Percentiles rank a stretch among this genome's conserved stretches.
phyloP scores from a whole-genome alignment of 2,797 vertebrate genomes.

The Rhinichthys osculus region DNA sequence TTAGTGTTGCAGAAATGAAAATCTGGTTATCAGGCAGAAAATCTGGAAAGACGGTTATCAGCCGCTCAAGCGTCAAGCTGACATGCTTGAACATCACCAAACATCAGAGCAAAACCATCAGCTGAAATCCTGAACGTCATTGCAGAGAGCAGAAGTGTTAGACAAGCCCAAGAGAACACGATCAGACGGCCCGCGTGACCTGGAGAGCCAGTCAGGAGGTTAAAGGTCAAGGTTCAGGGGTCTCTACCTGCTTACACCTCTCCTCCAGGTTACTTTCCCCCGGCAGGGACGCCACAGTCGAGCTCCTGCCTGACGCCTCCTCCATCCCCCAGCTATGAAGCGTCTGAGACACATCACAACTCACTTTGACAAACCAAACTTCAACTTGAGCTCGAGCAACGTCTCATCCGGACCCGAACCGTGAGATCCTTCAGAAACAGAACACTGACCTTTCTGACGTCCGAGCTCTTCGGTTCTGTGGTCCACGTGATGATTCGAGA shows the following conservation, averaged over 20 bases:
- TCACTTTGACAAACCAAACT: slow-evolving; percentile 15
- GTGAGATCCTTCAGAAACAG: not conserved
- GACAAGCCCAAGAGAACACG: not conserved
- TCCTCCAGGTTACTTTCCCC: slow-evolving; percentile 92
- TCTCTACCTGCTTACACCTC: slow-evolving; percentile 95
- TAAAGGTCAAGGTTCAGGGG: slow-evolving; percentile 36
- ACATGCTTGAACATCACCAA: slow-evolving; percentile 38
- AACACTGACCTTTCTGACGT: slow-evolving; percentile 90
- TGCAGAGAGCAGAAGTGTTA: slow-evolving; percentile 18
- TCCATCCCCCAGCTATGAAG: slow-evolving; percentile 89
- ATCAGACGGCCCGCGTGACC: not conserved
- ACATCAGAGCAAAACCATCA: slow-evolving; percentile 13
- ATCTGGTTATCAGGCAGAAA: not conserved
- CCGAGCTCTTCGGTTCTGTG: slow-evolving; percentile 96
- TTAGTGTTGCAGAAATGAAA: slow-evolving; percentile 26
- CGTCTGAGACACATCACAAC: slow-evolving; percentile 69
- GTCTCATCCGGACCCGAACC: not conserved
- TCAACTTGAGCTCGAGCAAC: not conserved
- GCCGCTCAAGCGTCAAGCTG: not conserved
- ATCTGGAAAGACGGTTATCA: slow-evolving; percentile 22
- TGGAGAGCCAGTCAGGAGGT: slow-evolving; percentile 23
- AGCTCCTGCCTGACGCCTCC: slow-evolving; percentile 83
- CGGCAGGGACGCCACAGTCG: slow-evolving; percentile 84
- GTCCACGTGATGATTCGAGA: slow-evolving; percentile 98
- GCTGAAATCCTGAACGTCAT: not conserved